Percentiles rank a stretch among this genome's conserved stretches.
Evolutionary conservation across 2,113 vertebrate species (phyloP).

Genomic region (Otis tarda): DNA sequence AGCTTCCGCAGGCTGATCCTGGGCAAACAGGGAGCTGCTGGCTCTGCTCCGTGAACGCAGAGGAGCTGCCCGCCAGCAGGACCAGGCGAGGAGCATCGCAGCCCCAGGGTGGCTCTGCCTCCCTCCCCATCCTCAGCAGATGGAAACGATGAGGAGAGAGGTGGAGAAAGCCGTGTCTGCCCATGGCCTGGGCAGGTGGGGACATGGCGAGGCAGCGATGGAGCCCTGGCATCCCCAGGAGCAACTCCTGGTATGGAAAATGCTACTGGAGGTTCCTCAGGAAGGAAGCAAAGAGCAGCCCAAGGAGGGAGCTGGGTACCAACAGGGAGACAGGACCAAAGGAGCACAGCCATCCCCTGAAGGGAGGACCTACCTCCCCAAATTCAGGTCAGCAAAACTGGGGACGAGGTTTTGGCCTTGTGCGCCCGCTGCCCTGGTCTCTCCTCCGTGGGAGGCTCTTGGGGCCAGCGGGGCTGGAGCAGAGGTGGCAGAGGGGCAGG

Average conservation of each 20-base stretch:
- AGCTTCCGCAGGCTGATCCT: not conserved
- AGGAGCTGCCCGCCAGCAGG: not conserved
- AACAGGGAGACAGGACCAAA: not conserved
- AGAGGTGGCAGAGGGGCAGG: not conserved
- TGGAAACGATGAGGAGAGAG: not conserved
- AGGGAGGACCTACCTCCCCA: not conserved
- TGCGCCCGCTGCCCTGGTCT: not conserved
- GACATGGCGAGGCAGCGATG: fast-evolving
- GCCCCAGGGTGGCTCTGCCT: not conserved
- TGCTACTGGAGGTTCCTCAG: not conserved
- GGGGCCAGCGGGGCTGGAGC: not conserved
- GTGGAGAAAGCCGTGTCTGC: not conserved
- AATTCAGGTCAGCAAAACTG: fast-evolving
- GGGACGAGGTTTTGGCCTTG: not conserved
- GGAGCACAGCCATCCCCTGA: not conserved
- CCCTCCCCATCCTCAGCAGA: not conserved
- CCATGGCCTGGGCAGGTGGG: not conserved
- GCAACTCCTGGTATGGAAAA: not conserved
- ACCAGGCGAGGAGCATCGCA: not conserved
- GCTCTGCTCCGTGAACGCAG: not conserved
- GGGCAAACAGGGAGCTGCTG: not conserved
- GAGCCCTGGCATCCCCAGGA: not conserved
- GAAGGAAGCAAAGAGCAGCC: not conserved
- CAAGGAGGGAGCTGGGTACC: not conserved
- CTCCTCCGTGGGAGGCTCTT: not conserved